These are phyloP conservation scores for Huso huso DNA, from an alignment of 2,797 vertebrate species.

Conservation along the genomic window DNA sequence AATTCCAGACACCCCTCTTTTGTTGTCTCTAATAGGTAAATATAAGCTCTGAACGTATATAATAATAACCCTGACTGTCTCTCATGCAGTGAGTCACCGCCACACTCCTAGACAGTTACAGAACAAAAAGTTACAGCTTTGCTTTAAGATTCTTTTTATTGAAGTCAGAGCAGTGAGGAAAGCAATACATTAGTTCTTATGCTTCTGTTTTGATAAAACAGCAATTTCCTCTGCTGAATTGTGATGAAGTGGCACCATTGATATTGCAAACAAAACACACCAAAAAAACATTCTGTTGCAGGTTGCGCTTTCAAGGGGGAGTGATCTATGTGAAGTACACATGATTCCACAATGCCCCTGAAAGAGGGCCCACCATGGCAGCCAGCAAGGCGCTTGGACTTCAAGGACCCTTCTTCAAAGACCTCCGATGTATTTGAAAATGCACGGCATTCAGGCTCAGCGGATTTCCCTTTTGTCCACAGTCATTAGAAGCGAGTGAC, in stretches of 20 bases:
- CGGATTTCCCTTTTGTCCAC: constrained; percentile 84
- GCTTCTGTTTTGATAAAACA: constrained; percentile 45
- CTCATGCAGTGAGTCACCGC: constrained; percentile 18
- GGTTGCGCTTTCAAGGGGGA: constrained; percentile 46
- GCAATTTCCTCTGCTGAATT: constrained; percentile 53
- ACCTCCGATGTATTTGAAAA: constrained; percentile 60
- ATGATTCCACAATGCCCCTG: constrained; percentile 56
- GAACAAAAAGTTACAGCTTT: constrained; percentile 53
- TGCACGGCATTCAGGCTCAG: constrained; percentile 59
- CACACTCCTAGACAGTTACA: constrained; percentile 53
- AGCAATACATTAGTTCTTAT: constrained; percentile 59
- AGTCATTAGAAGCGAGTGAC: constrained; percentile 90
- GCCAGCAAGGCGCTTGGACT: constrained; percentile 65
- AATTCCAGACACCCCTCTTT: no score
- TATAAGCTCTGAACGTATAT: no score
- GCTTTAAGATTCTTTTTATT: constrained; percentile 43
- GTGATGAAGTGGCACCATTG: constrained; percentile 63
- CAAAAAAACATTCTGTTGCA: constrained; percentile 59
- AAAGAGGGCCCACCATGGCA: constrained; percentile 73
- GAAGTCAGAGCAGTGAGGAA: constrained; percentile 43
- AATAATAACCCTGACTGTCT: no score
- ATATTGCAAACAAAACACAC: constrained; percentile 45
- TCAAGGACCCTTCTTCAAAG: constrained; percentile 71
- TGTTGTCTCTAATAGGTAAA: no score
- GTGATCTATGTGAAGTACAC: constrained; percentile 50